A percentile compares a stretch with the other conserved stretches of the same genome.
Conservation (phyloP, 2,113 vertebrate genomes). For the Pangasianodon hypophthalmus region DNA sequence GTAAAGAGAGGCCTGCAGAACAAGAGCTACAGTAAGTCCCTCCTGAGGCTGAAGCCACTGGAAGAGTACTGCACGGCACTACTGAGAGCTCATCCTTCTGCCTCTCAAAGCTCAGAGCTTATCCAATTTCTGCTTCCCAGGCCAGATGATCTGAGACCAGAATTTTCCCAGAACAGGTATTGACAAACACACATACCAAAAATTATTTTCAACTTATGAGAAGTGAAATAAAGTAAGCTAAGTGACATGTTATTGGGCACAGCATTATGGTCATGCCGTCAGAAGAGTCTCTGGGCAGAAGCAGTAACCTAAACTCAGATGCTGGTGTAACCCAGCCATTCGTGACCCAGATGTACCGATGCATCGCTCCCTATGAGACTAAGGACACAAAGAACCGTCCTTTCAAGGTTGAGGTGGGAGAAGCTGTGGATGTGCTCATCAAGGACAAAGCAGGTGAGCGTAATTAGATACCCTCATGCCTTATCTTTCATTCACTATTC, state of each 20-base stretch:
- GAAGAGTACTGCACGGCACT: constrained; percentile 78
- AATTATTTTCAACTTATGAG: background rate
- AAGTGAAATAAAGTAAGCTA: background rate
- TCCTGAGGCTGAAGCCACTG: constrained; percentile 72
- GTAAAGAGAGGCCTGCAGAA: constrained; percentile 12
- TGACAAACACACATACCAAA: background rate
- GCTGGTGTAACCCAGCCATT: constrained; percentile 71
- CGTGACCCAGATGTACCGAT: constrained; percentile 77
- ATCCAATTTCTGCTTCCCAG: constrained; percentile 80
- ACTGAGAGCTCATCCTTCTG: constrained; percentile 64
- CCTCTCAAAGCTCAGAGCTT: constrained; percentile 69
- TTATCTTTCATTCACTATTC: background rate
- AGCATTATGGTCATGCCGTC: constrained; percentile 85
- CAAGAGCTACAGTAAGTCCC: constrained; percentile 54
- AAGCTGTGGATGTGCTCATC: constrained; percentile 83
- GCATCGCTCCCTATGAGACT: constrained; percentile 81
- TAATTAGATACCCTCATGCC: background rate
- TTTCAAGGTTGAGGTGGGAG: constrained; percentile 74
- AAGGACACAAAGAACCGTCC: constrained; percentile 81
- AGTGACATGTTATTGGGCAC: constrained; percentile 1
- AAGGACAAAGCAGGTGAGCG: constrained; percentile 84
- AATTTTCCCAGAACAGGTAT: constrained; percentile 82
- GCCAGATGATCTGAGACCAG: constrained; percentile 76
- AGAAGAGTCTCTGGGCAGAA: constrained; percentile 38
- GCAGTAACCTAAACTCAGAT: background rate